Percentiles rank a stretch among this genome's conserved stretches.
Conservation (phyloP, 1,140 invertebrate species). For the Adelges cooleyi region DNA sequence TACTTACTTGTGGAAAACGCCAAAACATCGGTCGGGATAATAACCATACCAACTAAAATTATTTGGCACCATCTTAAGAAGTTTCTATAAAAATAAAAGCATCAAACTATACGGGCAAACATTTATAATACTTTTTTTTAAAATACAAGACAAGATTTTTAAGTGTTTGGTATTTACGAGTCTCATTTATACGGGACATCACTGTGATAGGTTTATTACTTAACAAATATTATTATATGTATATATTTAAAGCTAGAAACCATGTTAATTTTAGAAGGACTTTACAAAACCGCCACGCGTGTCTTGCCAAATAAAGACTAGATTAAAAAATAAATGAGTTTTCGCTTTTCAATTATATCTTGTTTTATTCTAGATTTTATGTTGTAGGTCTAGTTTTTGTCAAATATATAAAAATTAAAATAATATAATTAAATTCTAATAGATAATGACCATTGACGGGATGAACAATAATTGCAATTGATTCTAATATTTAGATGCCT, state of each 20-base stretch:
- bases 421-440: too few relatives aligned
- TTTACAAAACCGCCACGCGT: not conserved
- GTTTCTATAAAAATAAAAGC: not conserved
- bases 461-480: too few relatives aligned
- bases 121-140: too few relatives aligned
- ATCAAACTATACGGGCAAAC: too few relatives aligned
- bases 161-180: constrained; percentile 2
- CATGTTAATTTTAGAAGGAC: constrained; percentile 23
- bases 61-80: constrained; percentile 7
- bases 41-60: not conserved
- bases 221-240: too few relatives aligned
- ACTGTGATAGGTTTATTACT: constrained; percentile 17
- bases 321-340: not conserved
- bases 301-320: constrained; percentile 9
- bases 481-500: too few relatives aligned
- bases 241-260: too few relatives aligned
- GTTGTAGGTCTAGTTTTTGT: too few relatives aligned
- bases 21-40: not conserved
- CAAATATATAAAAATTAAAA: too few relatives aligned
- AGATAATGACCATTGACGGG: too few relatives aligned
- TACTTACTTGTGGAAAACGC: too few relatives aligned
- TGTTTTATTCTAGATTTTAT: too few relatives aligned
- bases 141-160: not conserved
- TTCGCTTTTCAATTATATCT: not conserved
- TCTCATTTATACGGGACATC: constrained; percentile 1